phyloP scores from a whole-genome alignment of 2,888 invertebrate genomes.

The Geophilus truncorum region DNA sequence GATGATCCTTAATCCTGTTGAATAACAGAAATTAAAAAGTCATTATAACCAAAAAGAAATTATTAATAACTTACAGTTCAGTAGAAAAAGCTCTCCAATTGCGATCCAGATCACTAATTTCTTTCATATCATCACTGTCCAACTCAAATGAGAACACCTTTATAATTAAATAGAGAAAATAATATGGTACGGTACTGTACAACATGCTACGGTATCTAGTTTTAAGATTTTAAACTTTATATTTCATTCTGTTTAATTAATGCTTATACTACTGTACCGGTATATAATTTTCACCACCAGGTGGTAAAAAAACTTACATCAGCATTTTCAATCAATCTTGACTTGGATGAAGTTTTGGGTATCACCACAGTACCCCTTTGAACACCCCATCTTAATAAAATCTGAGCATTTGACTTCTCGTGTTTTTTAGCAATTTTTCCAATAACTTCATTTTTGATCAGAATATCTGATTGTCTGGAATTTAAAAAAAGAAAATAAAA shows the following conservation, averaged over 20 bases:
- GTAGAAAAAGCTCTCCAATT: not conserved
- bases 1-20: not conserved
- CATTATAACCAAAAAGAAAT: no score
- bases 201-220: no score
- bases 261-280: no score
- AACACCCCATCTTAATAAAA: slow-evolving; percentile 51
- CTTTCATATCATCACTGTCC: not conserved
- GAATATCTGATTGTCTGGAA: no score
- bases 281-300: no score
- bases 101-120: not conserved
- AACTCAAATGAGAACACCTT: not conserved
- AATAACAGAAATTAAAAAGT: not conserved
- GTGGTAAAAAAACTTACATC: slow-evolving; percentile 46
- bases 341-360: slow-evolving; percentile 74
- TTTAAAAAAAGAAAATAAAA: no score
- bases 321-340: slow-evolving; percentile 66
- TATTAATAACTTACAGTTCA: not conserved
- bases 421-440: slow-evolving; percentile 61
- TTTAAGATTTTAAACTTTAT: no score
- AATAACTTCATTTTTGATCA: slow-evolving; percentile 65
- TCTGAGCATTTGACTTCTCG: slow-evolving; percentile 57
- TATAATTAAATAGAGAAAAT: no score
- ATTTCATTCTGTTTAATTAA: no score
- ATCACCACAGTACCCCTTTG: slow-evolving; percentile 69
- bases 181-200: no score